These are phyloP conservation scores for Tholera decimalis DNA, from an alignment of 2,888 invertebrate genomes.

Conservation along the genomic window DNA sequence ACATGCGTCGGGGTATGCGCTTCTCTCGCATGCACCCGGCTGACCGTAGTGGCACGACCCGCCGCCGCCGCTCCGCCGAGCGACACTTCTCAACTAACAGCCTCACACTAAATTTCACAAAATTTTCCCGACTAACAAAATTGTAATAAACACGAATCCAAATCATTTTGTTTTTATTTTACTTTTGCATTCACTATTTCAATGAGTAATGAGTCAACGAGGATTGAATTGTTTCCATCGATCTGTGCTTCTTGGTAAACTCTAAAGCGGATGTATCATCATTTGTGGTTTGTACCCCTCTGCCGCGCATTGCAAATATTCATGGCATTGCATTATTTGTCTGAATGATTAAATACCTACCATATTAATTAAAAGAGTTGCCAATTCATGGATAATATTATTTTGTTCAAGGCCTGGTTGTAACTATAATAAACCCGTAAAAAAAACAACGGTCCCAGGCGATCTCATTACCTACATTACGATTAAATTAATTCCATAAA, in stretches of 20 bases:
- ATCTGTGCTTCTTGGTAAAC: slow-evolving; percentile 91
- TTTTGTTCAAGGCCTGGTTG: not conserved
- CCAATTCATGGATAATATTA: slow-evolving; percentile 64
- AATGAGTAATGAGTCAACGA: slow-evolving; percentile 70
- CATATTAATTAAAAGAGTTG: slow-evolving; percentile 73
- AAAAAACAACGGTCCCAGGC: slow-evolving; percentile 22
- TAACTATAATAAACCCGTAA: too few species aligned
- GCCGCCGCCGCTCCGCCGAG: slow-evolving; percentile 75
- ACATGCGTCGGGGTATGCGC: slow-evolving; percentile 74
- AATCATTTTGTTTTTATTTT: slow-evolving; percentile 71
- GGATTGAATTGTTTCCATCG: slow-evolving; percentile 77
- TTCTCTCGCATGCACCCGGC: slow-evolving; percentile 87
- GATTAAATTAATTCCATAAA: not conserved
- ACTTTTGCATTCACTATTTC: slow-evolving; percentile 80
- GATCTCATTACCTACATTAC: slow-evolving; percentile 19
- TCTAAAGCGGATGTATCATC: slow-evolving; percentile 89
- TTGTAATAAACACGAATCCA: slow-evolving; percentile 60
- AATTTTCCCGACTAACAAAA: slow-evolving; percentile 56
- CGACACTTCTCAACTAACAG: slow-evolving; percentile 63
- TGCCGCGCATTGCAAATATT: slow-evolving; percentile 84
- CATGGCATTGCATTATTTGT: slow-evolving; percentile 83
- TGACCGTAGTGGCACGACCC: slow-evolving; percentile 75
- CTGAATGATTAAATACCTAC: slow-evolving; percentile 74
- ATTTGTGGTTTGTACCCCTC: slow-evolving; percentile 88
- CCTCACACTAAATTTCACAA: slow-evolving; percentile 55